Conservation (phyloP, 2,113 vertebrate species). For the Pseudorhombus dupliciocellatus region DNA sequence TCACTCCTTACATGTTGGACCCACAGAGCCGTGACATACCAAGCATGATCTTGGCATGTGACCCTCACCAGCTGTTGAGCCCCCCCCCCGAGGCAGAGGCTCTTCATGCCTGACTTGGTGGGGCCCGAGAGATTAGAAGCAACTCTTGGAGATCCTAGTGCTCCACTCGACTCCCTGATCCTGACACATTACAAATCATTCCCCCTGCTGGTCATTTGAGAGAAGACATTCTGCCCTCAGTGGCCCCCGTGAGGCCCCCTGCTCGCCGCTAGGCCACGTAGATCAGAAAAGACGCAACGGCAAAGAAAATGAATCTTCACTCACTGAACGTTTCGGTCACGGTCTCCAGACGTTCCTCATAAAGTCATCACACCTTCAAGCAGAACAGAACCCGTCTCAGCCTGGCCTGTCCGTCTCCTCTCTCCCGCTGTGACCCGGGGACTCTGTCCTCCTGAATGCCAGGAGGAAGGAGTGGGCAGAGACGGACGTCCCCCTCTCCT, state of each 20-base stretch:
- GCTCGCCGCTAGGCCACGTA: too few species aligned
- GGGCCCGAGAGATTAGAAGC: slow-evolving; percentile 9
- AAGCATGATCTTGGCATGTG: slow-evolving; percentile 49
- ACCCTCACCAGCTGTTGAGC: slow-evolving; percentile 45
- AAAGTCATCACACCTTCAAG: too few species aligned
- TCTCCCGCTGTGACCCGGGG: not conserved
- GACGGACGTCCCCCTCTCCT: slow-evolving; percentile 37
- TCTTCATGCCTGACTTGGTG: slow-evolving; percentile 30
- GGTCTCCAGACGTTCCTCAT: not conserved
- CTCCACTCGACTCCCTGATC: too few species aligned
- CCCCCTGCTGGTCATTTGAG: too few species aligned
- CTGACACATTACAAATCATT: too few species aligned
- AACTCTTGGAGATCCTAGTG: not conserved
- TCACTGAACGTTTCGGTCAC: not conserved
- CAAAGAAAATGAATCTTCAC: not conserved
- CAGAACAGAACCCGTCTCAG: slow-evolving; percentile 1
- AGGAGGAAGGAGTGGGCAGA: slow-evolving; percentile 57
- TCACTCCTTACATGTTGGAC: slow-evolving; percentile 49
- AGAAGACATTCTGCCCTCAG: too few species aligned
- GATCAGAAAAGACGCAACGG: too few species aligned
- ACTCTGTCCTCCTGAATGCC: slow-evolving; percentile 33
- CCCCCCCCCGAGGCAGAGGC: slow-evolving; percentile 9
- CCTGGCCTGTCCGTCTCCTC: not conserved
- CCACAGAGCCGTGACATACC: slow-evolving; percentile 40
- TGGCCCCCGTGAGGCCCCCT: too few species aligned